Evolutionary conservation across 2,797 vertebrate genomes (phyloP).

Genomic region (Cuculus canorus): DNA sequence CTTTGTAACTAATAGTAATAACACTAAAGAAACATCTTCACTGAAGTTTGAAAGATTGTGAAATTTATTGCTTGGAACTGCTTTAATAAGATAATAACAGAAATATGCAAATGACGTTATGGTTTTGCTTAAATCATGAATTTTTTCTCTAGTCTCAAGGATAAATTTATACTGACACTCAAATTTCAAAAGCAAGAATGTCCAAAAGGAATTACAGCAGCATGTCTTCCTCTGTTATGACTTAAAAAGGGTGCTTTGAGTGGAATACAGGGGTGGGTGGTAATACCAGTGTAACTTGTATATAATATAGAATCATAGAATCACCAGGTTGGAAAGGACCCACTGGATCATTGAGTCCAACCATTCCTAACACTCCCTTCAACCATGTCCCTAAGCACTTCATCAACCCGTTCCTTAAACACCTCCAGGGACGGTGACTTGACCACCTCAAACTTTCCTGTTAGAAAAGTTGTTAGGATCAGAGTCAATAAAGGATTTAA

Average conservation of each 20-base stretch:
- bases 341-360: no score
- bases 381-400: no score
- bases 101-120: fast-evolving
- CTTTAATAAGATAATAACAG: not conserved
- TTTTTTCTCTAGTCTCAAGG: not conserved
- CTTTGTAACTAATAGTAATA: not conserved
- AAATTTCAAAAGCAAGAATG: not conserved
- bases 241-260: not conserved
- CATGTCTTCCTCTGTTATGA: not conserved
- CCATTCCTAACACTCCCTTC: no score
- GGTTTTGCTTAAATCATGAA: not conserved
- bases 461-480: not conserved
- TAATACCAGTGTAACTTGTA: not conserved
- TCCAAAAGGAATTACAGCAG: not conserved
- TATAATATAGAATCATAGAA: no score
- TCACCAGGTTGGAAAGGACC: no score
- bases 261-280: not conserved
- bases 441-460: not conserved
- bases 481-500: not conserved
- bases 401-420: no score
- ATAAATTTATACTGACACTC: not conserved
- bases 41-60: not conserved
- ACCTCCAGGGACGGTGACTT: no score
- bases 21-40: not conserved
- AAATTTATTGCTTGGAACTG: not conserved